Conservation (phyloP, 2,797 vertebrate genomes). For the Picus viridis region DNA sequence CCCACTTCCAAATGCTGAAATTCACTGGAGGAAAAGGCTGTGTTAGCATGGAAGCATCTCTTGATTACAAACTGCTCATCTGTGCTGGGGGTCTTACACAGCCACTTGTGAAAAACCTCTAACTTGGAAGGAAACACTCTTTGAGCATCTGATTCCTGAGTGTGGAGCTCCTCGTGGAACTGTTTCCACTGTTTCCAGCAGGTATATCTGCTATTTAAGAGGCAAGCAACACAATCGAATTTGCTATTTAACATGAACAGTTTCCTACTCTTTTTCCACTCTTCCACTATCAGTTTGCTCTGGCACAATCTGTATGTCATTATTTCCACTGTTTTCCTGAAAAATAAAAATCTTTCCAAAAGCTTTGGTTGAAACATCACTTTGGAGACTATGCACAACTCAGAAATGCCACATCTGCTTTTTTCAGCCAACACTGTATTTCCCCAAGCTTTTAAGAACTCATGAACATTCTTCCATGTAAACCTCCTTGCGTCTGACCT, state of each 20-base stretch:
- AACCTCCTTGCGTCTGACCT: not conserved
- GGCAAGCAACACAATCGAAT: not conserved
- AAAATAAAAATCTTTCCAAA: not conserved
- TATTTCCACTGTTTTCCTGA: conserved; percentile 28
- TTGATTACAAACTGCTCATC: not conserved
- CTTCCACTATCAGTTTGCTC: not conserved
- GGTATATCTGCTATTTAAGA: not conserved
- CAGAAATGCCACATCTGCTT: not conserved
- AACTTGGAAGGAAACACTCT: not conserved
- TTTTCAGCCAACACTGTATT: not conserved
- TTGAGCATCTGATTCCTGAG: not conserved
- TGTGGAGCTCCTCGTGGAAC: not conserved
- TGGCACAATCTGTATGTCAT: not conserved
- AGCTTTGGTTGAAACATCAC: conserved; percentile 9
- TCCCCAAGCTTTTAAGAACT: not conserved
- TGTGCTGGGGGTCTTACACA: not conserved
- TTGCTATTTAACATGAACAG: conserved; percentile 3
- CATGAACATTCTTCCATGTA: not conserved
- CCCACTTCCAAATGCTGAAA: not conserved
- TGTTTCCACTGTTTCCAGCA: conserved; percentile 1
- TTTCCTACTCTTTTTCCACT: conserved; percentile 29
- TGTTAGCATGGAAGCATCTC: not conserved
- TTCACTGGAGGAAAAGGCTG: not conserved
- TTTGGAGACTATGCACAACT: not conserved
- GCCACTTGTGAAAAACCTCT: not conserved